phyloP scores from a whole-genome alignment of 2,888 invertebrate species.

The Habrosyne pyritoides region DNA sequence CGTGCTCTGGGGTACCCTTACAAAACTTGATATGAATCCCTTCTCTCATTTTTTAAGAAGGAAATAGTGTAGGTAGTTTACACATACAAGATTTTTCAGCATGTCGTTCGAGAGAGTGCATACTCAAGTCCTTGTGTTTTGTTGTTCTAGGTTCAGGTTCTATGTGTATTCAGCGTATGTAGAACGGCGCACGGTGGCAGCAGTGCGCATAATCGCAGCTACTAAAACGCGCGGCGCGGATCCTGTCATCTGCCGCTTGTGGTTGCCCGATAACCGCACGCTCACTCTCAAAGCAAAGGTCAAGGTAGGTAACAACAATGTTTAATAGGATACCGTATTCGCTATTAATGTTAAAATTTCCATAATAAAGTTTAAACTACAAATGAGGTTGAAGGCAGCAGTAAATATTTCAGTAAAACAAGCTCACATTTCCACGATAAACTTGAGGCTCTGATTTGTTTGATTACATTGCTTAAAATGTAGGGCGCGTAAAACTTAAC shows the following conservation, averaged over 20 bases:
- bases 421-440: not conserved
- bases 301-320: conserved; percentile 76
- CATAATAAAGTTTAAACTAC: not conserved
- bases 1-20: no score
- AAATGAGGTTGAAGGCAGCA: not conserved
- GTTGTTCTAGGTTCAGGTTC: conserved; percentile 89
- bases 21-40: no score
- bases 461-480: not conserved
- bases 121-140: not conserved
- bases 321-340: not conserved
- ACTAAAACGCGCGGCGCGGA: conserved; percentile 94
- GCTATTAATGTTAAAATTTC: not conserved
- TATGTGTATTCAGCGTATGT: conserved; percentile 96
- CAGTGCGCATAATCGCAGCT: conserved; percentile 92
- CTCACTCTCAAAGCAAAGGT: conserved; percentile 89
- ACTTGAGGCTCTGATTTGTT: not conserved
- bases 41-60: no score
- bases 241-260: conserved; percentile 90
- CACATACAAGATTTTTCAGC: not conserved
- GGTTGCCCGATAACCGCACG: conserved; percentile 86
- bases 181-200: conserved; percentile 88
- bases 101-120: not conserved
- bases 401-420: not conserved
- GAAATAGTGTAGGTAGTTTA: no score
- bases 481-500: not conserved